A percentile compares a stretch with the other conserved stretches of the same genome.
These are phyloP conservation scores for Gorsachius goisagi DNA, from an alignment of 2,113 vertebrate species.

Conservation along the genomic window DNA sequence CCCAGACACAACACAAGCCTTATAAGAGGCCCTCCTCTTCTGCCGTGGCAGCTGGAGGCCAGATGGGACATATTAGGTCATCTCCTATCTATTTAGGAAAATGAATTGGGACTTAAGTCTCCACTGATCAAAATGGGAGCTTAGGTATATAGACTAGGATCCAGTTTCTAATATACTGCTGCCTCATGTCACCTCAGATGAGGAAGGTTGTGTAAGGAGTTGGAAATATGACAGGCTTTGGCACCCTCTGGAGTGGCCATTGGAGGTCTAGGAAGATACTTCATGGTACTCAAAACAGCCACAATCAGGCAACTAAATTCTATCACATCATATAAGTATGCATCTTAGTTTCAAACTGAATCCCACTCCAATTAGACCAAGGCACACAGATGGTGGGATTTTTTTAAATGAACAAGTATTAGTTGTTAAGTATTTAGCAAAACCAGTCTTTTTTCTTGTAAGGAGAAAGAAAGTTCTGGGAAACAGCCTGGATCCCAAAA, in stretches of 20 bases:
- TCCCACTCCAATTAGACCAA: background rate
- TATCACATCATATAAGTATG: background rate
- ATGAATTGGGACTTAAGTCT: background rate
- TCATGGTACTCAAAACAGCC: background rate
- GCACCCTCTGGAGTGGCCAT: background rate
- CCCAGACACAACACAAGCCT: background rate
- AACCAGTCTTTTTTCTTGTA: background rate
- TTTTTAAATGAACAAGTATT: background rate
- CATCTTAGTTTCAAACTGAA: background rate
- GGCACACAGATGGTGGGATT: background rate
- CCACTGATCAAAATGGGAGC: background rate
- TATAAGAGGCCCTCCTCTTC: background rate
- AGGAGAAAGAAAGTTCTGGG: background rate
- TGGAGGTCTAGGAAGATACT: background rate
- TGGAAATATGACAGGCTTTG: background rate
- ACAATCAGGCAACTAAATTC: background rate
- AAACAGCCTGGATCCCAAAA: background rate
- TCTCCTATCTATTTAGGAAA: background rate
- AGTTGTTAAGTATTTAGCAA: background rate
- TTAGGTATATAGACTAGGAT: background rate
- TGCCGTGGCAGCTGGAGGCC: background rate
- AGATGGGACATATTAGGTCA: background rate
- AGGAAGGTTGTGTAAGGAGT: background rate
- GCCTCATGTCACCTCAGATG: background rate
- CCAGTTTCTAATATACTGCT: background rate